These are phyloP conservation scores for Heteromurus nitidus DNA, from an alignment of 2,888 invertebrate species.

Conservation along the genomic window DNA sequence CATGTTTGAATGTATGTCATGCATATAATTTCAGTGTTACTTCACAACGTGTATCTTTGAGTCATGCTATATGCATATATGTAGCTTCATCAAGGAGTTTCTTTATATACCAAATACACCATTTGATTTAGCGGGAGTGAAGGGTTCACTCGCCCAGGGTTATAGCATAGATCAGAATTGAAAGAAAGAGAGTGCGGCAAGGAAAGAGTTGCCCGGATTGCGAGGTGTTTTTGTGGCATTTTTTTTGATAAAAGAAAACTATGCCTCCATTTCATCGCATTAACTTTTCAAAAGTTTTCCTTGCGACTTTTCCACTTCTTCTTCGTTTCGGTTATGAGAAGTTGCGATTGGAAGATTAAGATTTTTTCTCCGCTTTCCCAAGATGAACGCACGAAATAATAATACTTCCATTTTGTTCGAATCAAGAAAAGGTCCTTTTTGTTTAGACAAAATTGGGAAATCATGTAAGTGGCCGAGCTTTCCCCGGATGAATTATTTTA, in stretches of 20 bases:
- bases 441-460: constrained; percentile 21
- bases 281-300: constrained; percentile 55
- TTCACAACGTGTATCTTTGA: not conserved
- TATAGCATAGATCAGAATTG: no score
- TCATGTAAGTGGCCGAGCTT: constrained; percentile 27
- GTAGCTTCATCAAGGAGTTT: no score
- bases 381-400: not conserved
- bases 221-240: no score
- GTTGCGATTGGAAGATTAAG: constrained; percentile 50
- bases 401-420: constrained; percentile 1
- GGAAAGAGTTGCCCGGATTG: no score
- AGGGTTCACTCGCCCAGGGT: no score
- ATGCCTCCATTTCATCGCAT: constrained; percentile 26
- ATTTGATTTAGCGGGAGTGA: no score
- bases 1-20: constrained; percentile 38
- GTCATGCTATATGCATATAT: no score
- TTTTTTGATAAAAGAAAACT: constrained; percentile 29
- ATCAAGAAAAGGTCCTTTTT: not conserved
- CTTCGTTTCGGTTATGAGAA: not conserved
- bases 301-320: constrained; percentile 10
- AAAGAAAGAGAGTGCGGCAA: no score
- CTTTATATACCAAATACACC: no score
- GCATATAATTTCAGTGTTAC: constrained; percentile 8
- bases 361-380: constrained; percentile 9
- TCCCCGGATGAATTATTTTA: constrained; percentile 5